Evolutionary conservation across 2,113 vertebrate species (phyloP).

Genomic region (Pollimyrus isidori): DNA sequence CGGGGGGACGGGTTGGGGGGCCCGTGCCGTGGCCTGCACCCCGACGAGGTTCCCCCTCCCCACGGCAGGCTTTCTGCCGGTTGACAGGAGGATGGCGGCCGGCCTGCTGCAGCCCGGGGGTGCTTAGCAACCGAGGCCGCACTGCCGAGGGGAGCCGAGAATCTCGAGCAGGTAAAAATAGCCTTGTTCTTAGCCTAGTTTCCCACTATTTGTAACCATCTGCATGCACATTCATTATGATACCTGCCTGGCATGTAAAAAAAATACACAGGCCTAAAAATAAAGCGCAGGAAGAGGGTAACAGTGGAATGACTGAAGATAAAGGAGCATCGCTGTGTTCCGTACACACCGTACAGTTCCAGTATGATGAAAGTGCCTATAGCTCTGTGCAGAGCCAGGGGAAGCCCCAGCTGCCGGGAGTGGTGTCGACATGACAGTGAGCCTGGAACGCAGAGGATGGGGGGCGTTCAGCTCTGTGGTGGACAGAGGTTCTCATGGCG

Average conservation of each 20-base stretch:
- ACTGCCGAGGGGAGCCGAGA: neutral
- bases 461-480: neutral
- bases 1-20: neutral
- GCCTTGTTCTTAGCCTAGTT: constrained; percentile 4
- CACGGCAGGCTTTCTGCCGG: neutral
- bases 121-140: constrained; percentile 19
- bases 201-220: neutral
- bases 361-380: neutral
- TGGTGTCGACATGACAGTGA: constrained; percentile 54
- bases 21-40: neutral
- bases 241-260: neutral
- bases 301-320: neutral
- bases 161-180: constrained; percentile 21
- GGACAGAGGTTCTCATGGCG: neutral
- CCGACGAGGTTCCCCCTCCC: neutral
- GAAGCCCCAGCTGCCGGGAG: constrained; percentile 57
- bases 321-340: neutral
- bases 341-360: neutral
- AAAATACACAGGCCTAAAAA: neutral
- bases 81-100: neutral
- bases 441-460: constrained; percentile 53
- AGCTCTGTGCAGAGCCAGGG: constrained; percentile 32
- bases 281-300: neutral
- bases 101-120: neutral
- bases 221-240: neutral